Evolutionary conservation across 2,113 vertebrate species (phyloP), one percentile per base, ranked within the genome.

Genomic region (Hippocampus mohnikei): DNA sequence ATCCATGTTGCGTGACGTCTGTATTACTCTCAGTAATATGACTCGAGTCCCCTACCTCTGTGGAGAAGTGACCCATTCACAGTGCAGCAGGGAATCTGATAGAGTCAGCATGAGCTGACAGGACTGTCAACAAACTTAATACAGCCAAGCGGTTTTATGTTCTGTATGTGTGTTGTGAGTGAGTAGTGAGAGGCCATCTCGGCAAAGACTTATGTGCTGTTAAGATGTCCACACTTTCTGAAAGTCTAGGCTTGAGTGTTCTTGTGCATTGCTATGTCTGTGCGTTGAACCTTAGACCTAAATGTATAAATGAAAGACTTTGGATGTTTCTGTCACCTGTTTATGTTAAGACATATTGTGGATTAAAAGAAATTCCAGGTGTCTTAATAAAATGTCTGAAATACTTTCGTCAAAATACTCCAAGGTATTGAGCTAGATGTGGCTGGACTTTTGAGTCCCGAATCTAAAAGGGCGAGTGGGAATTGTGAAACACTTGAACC

Each of bases 11-110:
- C 33, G 33, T 37, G 33, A 37, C 5, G 5, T 37, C 33, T 37
- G 33, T 37, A 37, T 37, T 37, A 37, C 33, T 37, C 33, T 37
- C 33, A 37, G 11, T 42, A 42, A 42, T 42, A 42, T 12, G 10
- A 44, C 42, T 44, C 10, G 42, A 44, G 0, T 44, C 42, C 11
- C 42, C 42, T 12, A 44, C 42, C 42, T 44, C 11, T 83, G 83
- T 74, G 75, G 66, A 77, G 79, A 82, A 86, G 79, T 85, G 81
- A 86, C 86, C 82, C 81, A 76, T 88, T 90, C 83, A 82, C 86
- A 73, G 81, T 75, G 84, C 83, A 87, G 85, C 84, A 82, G 85
- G 87, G 78, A 73, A 84, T 75, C 79, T 78, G 80, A 71, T 83
- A 82, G 83, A 78, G 83, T 70, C 72, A 78, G 80, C 56, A 41